Conservation (phyloP, 2,888 invertebrate species). For the Drosophila melanosoma region DNA sequence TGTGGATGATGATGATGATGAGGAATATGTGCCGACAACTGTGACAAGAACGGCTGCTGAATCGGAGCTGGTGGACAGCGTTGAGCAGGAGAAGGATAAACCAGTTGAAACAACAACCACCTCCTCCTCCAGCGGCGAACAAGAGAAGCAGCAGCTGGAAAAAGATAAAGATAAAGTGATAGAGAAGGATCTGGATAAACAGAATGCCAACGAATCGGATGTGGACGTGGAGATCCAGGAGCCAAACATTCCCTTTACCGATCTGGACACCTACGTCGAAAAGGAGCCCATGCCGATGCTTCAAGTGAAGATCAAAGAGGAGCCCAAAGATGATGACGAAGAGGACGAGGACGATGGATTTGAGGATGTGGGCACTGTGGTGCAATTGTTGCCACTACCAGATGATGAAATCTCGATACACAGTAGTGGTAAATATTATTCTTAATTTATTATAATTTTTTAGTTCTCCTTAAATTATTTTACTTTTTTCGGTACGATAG, state of each 20-base stretch:
- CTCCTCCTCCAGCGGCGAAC: background rate
- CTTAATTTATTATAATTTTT: background rate
- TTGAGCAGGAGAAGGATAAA: conserved; percentile 34
- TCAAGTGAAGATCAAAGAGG: conserved; percentile 89
- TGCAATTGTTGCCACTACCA: conserved; percentile 70
- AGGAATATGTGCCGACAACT: conserved; percentile 82
- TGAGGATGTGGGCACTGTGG: conserved; percentile 85
- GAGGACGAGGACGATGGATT: conserved; percentile 85
- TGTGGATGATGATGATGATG: conserved; percentile 86
- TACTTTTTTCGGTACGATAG: conserved; percentile 36
- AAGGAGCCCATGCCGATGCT: conserved; percentile 82
- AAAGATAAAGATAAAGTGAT: conserved; percentile 15
- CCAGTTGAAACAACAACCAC: conserved; percentile 10
- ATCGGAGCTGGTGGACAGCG: conserved; percentile 13
- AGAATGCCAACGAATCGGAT: conserved; percentile 82
- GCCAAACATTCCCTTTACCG: conserved; percentile 85
- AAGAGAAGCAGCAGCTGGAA: conserved; percentile 9
- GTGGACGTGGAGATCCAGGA: conserved; percentile 85
- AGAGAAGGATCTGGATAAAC: conserved; percentile 15
- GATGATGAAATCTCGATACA: conserved; percentile 83
- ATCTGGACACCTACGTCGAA: conserved; percentile 84
- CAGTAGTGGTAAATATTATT: conserved; percentile 81
- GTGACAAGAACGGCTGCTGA: conserved; percentile 46
- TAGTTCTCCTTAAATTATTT: background rate
- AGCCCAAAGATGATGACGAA: conserved; percentile 89